A percentile compares a stretch with the other conserved stretches of the same genome.
phyloP scores from a whole-genome alignment of 2,113 vertebrate genomes.

The Ailurus styani region DNA sequence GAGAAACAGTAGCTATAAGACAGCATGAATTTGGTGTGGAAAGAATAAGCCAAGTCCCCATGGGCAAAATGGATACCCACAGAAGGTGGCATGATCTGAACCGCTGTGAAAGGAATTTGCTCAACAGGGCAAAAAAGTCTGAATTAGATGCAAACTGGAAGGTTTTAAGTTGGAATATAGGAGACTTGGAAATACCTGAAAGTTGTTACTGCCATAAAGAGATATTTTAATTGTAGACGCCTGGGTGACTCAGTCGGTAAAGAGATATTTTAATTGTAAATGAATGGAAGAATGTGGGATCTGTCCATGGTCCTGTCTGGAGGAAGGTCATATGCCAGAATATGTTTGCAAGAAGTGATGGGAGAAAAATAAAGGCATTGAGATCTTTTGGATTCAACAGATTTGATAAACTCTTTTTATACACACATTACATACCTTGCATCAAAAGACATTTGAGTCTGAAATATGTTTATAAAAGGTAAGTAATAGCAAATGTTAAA shows the following conservation, averaged over 20 bases:
- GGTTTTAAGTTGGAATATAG: neutral
- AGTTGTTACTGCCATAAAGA: neutral
- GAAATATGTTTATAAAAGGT: neutral
- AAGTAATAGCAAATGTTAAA: neutral
- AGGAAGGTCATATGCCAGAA: neutral
- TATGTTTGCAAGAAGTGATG: neutral
- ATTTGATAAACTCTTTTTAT: neutral
- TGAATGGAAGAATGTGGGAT: neutral
- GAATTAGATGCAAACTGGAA: neutral
- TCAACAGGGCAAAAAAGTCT: neutral
- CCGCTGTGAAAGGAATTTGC: rapidly evolving
- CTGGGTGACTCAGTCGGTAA: too few relatives aligned
- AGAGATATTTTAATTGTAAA: neutral
- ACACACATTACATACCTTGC: neutral
- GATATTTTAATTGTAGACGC: neutral
- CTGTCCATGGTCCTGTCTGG: neutral
- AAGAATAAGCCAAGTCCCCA: neutral
- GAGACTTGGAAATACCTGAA: neutral
- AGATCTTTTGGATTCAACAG: neutral
- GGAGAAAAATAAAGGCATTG: neutral
- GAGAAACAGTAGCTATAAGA: neutral
- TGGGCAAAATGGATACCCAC: rapidly evolving
- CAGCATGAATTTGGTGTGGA: rapidly evolving
- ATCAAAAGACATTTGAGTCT: neutral
- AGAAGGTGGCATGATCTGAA: neutral